These are phyloP conservation scores for Amphipoea lucens DNA, from an alignment of 2,888 invertebrate genomes.

Conservation along the genomic window DNA sequence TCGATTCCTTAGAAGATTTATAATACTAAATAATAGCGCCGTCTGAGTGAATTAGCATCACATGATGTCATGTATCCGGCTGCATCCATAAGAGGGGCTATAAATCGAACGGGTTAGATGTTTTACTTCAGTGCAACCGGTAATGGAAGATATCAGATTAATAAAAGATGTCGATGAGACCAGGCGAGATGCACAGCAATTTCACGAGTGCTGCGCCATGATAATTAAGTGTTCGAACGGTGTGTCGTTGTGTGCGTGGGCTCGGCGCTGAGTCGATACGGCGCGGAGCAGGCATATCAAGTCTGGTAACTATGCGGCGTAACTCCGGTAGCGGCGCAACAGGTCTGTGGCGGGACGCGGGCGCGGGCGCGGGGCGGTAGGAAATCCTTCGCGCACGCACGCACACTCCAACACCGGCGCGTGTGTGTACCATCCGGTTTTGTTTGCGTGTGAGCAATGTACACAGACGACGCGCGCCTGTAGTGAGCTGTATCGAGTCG, in stretches of 20 bases:
- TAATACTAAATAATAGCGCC: conserved; percentile 80
- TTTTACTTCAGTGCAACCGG: conserved; percentile 84
- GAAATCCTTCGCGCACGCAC: conserved; percentile 88
- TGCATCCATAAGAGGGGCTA: conserved; percentile 81
- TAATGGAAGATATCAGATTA: conserved; percentile 86
- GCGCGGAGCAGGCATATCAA: conserved; percentile 86
- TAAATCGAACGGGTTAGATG: conserved; percentile 84
- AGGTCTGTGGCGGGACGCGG: conserved; percentile 86
- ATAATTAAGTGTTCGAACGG: conserved; percentile 86
- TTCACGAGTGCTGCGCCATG: conserved; percentile 86
- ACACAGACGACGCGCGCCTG: conserved; percentile 75
- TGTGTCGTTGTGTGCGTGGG: conserved; percentile 83
- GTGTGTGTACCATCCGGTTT: conserved; percentile 89
- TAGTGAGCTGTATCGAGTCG: conserved; percentile 84
- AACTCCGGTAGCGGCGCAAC: conserved; percentile 90
- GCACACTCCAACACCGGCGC: conserved; percentile 74
- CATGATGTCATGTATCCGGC: conserved; percentile 87
- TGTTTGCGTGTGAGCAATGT: conserved; percentile 80
- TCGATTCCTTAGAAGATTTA: conserved; percentile 79
- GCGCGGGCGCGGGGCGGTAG: conserved; percentile 85
- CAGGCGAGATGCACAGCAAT: conserved; percentile 85
- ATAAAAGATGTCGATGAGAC: conserved; percentile 86
- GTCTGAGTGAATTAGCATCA: conserved; percentile 84
- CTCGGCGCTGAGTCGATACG: conserved; percentile 72
- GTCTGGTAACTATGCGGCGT: conserved; percentile 90